Conservation (phyloP, 2,888 invertebrate genomes). For the Catocala sponsa region DNA sequence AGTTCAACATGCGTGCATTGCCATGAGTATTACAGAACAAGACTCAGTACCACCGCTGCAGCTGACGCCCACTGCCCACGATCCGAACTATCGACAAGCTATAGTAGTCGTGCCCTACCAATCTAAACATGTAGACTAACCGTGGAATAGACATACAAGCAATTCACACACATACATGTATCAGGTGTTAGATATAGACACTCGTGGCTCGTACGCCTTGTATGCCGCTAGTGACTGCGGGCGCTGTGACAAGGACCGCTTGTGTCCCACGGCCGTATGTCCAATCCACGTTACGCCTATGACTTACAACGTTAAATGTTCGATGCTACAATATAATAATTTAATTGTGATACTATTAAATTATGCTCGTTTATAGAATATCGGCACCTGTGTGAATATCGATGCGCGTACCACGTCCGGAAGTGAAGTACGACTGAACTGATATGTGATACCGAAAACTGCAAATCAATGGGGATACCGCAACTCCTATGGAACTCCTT, state of each 20-base stretch:
- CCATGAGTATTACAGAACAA: conserved; percentile 75
- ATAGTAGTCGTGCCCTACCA: conserved; percentile 45
- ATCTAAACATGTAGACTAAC: conserved; percentile 42
- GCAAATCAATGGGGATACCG: conserved; percentile 67
- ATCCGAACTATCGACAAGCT: conserved; percentile 41
- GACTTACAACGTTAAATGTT: conserved; percentile 42
- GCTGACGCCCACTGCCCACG: conserved; percentile 55
- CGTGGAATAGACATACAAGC: conserved; percentile 62
- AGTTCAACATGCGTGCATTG: conserved; percentile 72
- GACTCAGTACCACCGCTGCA: conserved; percentile 53
- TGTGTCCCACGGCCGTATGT: conserved; percentile 51
- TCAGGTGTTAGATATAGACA: conserved; percentile 55
- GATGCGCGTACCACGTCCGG: conserved; percentile 37
- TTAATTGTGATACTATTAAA: conserved; percentile 49
- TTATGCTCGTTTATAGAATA: conserved; percentile 48
- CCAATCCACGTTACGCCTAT: conserved; percentile 56
- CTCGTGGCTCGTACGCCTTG: conserved; percentile 54
- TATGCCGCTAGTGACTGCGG: conserved; percentile 3
- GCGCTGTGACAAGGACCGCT: conserved; percentile 2
- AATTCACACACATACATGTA: conserved; percentile 36
- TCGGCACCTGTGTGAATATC: conserved; percentile 23
- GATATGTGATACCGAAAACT: conserved; percentile 68
- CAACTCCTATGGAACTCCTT: conserved; percentile 62
- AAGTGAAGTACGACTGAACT: conserved; percentile 51
- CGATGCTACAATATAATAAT: conserved; percentile 43